Evolutionary conservation across 2,113 vertebrate genomes (phyloP).

Genomic region (Bufo gargarizans): DNA sequence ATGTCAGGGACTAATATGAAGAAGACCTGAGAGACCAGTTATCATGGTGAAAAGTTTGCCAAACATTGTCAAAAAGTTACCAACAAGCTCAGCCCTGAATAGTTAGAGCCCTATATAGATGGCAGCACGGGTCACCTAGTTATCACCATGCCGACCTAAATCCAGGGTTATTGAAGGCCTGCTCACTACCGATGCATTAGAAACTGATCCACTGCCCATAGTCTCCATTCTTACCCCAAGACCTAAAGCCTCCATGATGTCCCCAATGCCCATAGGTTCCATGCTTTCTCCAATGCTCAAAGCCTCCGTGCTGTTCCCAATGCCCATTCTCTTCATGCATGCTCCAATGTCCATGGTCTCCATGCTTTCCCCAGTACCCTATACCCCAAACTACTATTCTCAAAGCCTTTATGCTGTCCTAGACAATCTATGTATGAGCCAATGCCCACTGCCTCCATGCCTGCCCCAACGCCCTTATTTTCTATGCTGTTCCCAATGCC

Average conservation of each 20-base stretch:
- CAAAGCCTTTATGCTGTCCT: no score
- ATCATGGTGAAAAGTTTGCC: not conserved
- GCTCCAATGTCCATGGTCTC: no score
- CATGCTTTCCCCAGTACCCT: no score
- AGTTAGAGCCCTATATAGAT: not conserved
- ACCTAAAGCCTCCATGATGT: not conserved
- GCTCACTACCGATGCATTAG: no score
- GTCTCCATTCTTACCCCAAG: not conserved
- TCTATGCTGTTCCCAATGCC: not conserved
- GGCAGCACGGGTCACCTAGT: not conserved
- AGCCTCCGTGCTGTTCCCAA: not conserved
- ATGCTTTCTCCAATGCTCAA: not conserved
- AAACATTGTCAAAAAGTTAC: not conserved
- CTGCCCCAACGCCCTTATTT: not conserved
- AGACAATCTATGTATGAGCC: no score
- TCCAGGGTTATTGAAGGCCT: no score
- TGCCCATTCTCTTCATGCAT: not conserved
- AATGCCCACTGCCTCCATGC: not conserved
- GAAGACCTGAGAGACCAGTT: no score
- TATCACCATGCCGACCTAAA: not conserved
- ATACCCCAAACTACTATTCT: no score
- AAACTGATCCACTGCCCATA: not conserved
- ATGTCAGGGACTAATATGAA: no score
- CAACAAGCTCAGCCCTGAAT: not conserved
- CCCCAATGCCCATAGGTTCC: not conserved